phyloP scores from a whole-genome alignment of 2,888 invertebrate species.

The Priocnemis perturbator region DNA sequence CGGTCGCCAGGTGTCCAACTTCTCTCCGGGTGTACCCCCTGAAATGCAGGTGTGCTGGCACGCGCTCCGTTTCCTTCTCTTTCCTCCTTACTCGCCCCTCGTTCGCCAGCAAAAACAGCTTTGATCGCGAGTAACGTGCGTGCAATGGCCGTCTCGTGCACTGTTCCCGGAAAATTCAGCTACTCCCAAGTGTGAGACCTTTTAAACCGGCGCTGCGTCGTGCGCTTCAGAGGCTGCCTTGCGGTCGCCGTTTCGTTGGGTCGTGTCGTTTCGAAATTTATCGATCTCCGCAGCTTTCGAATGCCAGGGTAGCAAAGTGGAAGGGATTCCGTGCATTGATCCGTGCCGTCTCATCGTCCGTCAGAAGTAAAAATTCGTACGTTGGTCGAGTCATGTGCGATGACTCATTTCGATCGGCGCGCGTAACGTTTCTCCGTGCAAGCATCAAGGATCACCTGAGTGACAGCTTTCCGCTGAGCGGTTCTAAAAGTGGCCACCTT shows the following conservation, averaged over 20 bases:
- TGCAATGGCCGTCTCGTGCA: neutral
- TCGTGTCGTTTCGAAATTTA: too few species aligned
- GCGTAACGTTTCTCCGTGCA: constrained; percentile 29
- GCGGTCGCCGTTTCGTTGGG: too few species aligned
- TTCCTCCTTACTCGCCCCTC: constrained; percentile 17
- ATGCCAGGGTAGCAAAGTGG: neutral
- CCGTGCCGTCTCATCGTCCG: too few species aligned
- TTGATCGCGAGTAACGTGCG: constrained; percentile 23
- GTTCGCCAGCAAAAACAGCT: constrained; percentile 1
- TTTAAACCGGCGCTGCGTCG: neutral
- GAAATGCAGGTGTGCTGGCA: constrained; percentile 62
- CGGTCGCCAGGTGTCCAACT: constrained; percentile 55
- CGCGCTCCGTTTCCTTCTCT: constrained; percentile 48
- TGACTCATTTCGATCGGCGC: neutral
- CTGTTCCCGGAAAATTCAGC: too few species aligned
- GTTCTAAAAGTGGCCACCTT: constrained; percentile 22
- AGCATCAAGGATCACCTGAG: constrained; percentile 29
- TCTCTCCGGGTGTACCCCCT: constrained; percentile 38
- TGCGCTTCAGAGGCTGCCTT: too few species aligned
- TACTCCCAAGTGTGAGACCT: constrained; percentile 16
- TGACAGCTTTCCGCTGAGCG: constrained; percentile 50
- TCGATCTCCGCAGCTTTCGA: neutral
- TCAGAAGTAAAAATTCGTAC: too few species aligned
- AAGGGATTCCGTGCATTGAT: too few species aligned
- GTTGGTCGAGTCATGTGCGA: too few species aligned